Evolutionary conservation across 2,113 vertebrate species (phyloP).

Genomic region (Pelecanus crispus): DNA sequence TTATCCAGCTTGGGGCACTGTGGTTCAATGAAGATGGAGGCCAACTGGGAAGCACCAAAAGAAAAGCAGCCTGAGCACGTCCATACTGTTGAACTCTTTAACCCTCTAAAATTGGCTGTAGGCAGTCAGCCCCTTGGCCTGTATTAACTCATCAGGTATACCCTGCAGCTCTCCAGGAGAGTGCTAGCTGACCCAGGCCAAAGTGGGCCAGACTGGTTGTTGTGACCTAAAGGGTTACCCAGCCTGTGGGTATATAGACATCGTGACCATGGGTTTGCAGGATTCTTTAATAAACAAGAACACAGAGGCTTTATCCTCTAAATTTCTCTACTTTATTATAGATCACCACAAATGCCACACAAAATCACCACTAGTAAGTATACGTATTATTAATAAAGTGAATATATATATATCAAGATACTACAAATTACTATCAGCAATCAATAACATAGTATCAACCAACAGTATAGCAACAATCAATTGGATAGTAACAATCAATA

Average conservation of each 20-base stretch:
- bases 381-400: background rate
- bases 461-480: background rate
- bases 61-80: background rate
- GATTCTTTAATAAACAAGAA: background rate
- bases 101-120: background rate
- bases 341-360: background rate
- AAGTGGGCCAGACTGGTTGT: background rate
- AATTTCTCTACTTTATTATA: background rate
- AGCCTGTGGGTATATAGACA: background rate
- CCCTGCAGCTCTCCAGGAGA: background rate
- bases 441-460: background rate
- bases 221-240: background rate
- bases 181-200: background rate
- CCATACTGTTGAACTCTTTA: background rate
- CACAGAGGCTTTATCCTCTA: background rate
- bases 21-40: background rate
- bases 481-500: background rate
- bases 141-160: background rate
- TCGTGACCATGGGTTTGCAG: accelerated
- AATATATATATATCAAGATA: background rate
- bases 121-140: background rate
- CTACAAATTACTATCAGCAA: background rate
- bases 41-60: background rate
- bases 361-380: background rate
- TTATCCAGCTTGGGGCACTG: background rate